Evolutionary conservation across 2,888 invertebrate species (phyloP).

Genomic region (Chymomyza procnemis): DNA sequence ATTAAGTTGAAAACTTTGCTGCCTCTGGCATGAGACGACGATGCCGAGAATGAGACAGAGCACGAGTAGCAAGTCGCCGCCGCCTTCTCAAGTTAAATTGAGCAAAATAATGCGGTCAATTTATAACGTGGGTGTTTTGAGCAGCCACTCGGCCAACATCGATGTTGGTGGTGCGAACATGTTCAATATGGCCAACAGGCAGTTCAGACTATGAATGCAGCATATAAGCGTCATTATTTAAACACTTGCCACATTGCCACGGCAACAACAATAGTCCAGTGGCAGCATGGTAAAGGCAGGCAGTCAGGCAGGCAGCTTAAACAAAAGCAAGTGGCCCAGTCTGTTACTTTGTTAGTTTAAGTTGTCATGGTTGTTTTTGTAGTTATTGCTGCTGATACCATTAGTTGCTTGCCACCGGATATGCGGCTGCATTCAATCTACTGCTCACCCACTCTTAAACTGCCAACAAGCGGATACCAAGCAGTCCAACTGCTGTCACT

Average conservation of each 20-base stretch:
- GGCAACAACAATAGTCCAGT: constrained; percentile 44
- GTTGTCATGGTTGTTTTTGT: constrained; percentile 32
- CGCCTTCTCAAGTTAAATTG: constrained; percentile 63
- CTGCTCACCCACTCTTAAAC: neutral
- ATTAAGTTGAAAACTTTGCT: constrained; percentile 64
- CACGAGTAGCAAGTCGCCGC: constrained; percentile 7
- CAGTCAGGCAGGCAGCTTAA: constrained; percentile 60
- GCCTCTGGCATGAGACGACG: neutral
- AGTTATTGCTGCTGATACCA: constrained; percentile 20
- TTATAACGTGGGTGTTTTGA: constrained; percentile 49
- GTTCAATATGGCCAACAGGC: constrained; percentile 31
- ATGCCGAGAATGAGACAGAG: neutral
- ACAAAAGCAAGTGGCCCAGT: constrained; percentile 70
- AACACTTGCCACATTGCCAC: constrained; percentile 32
- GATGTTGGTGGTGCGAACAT: constrained; percentile 25
- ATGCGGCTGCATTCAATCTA: constrained; percentile 45
- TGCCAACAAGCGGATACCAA: neutral
- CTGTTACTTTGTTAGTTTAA: constrained; percentile 72
- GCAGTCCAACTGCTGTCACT: constrained; percentile 49
- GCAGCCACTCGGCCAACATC: neutral
- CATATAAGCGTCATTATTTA: constrained; percentile 47
- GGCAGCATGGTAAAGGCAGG: constrained; percentile 50
- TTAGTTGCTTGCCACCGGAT: constrained; percentile 38
- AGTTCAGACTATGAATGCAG: neutral
- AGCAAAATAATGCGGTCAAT: constrained; percentile 74